Evolutionary conservation across 2,888 invertebrate genomes (phyloP).

Genomic region (Trichopoda pennipes): DNA sequence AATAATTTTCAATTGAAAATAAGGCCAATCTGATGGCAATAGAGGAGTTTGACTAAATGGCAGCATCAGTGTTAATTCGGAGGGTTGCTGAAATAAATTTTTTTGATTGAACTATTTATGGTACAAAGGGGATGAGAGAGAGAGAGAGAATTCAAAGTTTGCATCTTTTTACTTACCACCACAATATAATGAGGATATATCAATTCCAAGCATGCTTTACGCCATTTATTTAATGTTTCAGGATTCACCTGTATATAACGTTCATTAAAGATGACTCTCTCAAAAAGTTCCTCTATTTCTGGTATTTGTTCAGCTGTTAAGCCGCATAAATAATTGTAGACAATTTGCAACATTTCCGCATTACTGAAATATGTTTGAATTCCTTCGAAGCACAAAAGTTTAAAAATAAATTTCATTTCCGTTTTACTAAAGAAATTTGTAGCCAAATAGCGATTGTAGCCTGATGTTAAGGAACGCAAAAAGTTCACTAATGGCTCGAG

Average conservation of each 20-base stretch:
- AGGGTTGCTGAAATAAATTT: constrained; percentile 73
- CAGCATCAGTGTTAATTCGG: constrained; percentile 81
- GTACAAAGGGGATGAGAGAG: not conserved
- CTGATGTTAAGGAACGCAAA: constrained; percentile 71
- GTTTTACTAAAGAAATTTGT: constrained; percentile 83
- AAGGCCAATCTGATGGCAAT: constrained; percentile 91
- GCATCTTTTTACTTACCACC: constrained; percentile 73
- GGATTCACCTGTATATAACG: constrained; percentile 83
- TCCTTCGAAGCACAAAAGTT: constrained; percentile 76
- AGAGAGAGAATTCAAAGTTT: too few species aligned
- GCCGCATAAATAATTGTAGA: constrained; percentile 84
- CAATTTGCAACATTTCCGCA: constrained; percentile 78
- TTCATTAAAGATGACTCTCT: constrained; percentile 84
- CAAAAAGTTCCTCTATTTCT: constrained; percentile 83
- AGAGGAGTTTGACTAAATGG: constrained; percentile 84
- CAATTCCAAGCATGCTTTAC: constrained; percentile 81
- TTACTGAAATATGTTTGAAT: constrained; percentile 74
- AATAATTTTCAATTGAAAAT: constrained; percentile 84
- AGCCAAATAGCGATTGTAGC: constrained; percentile 74
- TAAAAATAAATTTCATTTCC: constrained; percentile 82
- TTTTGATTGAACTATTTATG: not conserved
- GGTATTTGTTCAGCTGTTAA: constrained; percentile 83
- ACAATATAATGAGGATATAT: constrained; percentile 81
- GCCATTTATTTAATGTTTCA: constrained; percentile 82
- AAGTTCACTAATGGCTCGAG: constrained; percentile 75